These are phyloP conservation scores for Pangasianodon gigas DNA, from an alignment of 2,113 vertebrate species.

Conservation along the genomic window DNA sequence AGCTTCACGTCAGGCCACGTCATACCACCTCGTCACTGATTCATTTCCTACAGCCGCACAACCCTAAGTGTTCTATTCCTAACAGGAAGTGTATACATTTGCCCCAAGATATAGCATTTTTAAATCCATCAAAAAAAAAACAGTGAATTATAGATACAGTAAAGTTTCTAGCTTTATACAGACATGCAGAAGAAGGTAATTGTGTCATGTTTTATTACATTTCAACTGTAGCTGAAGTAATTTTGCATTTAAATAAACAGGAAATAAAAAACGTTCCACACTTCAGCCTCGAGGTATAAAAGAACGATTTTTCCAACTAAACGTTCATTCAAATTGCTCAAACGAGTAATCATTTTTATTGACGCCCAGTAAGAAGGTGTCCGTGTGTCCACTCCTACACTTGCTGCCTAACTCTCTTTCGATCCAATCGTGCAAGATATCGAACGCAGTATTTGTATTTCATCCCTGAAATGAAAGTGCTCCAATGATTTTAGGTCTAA, in stretches of 20 bases:
- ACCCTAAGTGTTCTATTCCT: background rate
- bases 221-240: background rate
- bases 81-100: background rate
- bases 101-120: background rate
- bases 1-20: too few species aligned
- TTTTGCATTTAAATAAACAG: background rate
- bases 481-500: slow-evolving; percentile 1
- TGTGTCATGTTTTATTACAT: background rate
- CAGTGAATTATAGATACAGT: background rate
- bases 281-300: background rate
- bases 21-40: background rate
- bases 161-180: background rate
- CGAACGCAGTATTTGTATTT: background rate
- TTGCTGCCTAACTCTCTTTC: background rate
- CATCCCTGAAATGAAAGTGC: background rate
- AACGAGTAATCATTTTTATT: background rate
- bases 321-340: background rate
- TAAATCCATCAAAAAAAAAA: background rate
- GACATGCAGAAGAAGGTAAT: background rate
- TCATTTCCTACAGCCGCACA: background rate
- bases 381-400: background rate
- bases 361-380: background rate
- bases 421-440: background rate
- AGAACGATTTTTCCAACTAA: background rate
- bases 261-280: background rate